phyloP scores from a whole-genome alignment of 2,888 invertebrate genomes.

The Brachylomia viminalis region DNA sequence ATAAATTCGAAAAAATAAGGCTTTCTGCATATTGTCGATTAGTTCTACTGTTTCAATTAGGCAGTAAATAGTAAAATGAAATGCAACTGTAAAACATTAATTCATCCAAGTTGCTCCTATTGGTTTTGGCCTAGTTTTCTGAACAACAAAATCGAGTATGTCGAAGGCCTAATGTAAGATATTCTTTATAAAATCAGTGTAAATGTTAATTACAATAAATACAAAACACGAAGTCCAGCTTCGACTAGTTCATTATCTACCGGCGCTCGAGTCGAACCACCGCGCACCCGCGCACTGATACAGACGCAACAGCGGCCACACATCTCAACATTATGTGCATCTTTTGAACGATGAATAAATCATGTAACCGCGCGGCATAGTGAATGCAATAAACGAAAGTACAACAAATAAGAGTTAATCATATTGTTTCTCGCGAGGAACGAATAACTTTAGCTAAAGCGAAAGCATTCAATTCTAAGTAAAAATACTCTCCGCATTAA shows the following conservation, averaged over 20 bases:
- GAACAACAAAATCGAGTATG: conserved; percentile 50
- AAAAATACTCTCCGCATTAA: conserved; percentile 44
- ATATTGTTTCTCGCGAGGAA: conserved; percentile 54
- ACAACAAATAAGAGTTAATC: conserved; percentile 64
- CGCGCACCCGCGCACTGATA: neutral
- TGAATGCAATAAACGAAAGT: conserved; percentile 78
- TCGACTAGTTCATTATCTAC: conserved; percentile 65
- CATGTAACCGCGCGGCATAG: conserved; percentile 70
- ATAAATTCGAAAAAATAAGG: conserved; percentile 65
- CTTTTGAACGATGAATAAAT: conserved; percentile 72
- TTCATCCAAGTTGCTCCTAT: conserved; percentile 17
- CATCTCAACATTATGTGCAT: conserved; percentile 63
- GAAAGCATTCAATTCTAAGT: conserved; percentile 56
- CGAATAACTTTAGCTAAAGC: conserved; percentile 54
- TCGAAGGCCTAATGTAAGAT: conserved; percentile 37
- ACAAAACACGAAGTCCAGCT: conserved; percentile 77
- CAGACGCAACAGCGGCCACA: conserved; percentile 24
- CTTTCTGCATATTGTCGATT: conserved; percentile 57
- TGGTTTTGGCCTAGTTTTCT: conserved; percentile 34
- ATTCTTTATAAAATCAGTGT: conserved; percentile 51
- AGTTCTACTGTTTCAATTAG: conserved; percentile 39
- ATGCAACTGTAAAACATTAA: conserved; percentile 30
- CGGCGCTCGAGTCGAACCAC: conserved; percentile 20
- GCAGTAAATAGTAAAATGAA: conserved; percentile 27
- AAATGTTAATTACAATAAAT: conserved; percentile 68